Evolutionary conservation across 2,888 invertebrate species (phyloP), one percentile per base, ranked within the genome.

Genomic region (Melinaea menophilus): DNA sequence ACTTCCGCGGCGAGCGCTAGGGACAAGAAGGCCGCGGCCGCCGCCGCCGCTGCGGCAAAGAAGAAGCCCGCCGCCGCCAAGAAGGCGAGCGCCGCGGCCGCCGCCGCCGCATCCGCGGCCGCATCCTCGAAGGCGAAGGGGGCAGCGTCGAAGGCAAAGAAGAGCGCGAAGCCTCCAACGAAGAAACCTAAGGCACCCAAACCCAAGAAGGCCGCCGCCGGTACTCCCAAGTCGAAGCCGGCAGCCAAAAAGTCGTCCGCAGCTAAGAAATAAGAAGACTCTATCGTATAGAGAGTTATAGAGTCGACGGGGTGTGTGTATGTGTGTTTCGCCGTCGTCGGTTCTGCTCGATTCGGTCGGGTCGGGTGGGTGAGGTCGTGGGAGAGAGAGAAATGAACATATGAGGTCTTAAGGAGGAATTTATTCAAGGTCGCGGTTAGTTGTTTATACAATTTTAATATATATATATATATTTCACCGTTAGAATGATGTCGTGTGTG

Each of bases 111-210:
- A n/a, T n/a, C n/a, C n/a, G n/a, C n/a, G n/a, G n/a, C n/a, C n/a
- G n/a, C n/a, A n/a, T n/a, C n/a, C n/a, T n/a, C n/a, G n/a, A 89
- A 80, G 64, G 79, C 70, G 4, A 72, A 71, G 62, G 61, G 67
- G 64, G 73, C 77, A 67, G 75, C 80, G 5, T 73, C 79, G 1
- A 81, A 81, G 45, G 82, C 80, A 35, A 79, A 81, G 58, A 81
- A 82, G 71, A 81, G 77, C 58, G 75, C 75, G 22, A 76, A 79
- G 37, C 85, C 85, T 47, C 77, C 82, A 2, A 76, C 81, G 68
- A 82, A 80, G 65, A 85, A 84, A 58, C 80, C 85, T 0, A 86
- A 81, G 66, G 78, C 84, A 2, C 83, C 86, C 7, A 86, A 83
- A 62, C 81, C 84, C 9, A 83, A 82, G 71, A 84, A 76, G 72